Conservation (phyloP, 2,113 vertebrate species). For the Alligator sinensis region DNA sequence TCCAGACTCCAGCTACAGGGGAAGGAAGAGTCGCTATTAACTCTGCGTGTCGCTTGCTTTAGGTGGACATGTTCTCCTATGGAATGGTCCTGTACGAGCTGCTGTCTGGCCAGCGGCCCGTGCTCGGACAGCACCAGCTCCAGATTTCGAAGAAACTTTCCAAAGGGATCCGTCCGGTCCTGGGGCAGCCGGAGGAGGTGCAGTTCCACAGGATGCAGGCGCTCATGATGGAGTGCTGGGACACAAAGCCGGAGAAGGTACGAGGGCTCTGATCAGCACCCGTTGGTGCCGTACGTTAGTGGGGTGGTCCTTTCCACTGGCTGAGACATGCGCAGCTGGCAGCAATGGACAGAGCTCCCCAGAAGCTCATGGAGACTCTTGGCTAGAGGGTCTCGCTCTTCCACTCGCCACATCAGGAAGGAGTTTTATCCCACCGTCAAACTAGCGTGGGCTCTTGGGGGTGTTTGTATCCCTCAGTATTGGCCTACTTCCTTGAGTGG, state of each 20-base stretch:
- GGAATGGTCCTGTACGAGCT: conserved; percentile 97
- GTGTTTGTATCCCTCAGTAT: not conserved
- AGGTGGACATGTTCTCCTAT: conserved; percentile 99
- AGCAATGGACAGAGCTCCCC: not conserved
- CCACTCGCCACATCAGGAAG: not conserved
- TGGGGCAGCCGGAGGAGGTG: conserved; percentile 90
- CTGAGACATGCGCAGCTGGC: not conserved
- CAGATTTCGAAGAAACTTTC: conserved; percentile 95
- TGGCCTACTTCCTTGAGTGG: too few species aligned
- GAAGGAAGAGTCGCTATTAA: not conserved
- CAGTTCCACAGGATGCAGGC: conserved; percentile 90
- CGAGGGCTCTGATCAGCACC: fast-evolving
- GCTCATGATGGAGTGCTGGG: conserved; percentile 94
- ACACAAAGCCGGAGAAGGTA: conserved; percentile 97
- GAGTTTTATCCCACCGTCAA: too few species aligned
- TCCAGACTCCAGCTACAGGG: not conserved
- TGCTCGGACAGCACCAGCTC: conserved; percentile 91
- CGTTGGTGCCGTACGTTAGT: not conserved
- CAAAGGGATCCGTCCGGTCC: conserved; percentile 89
- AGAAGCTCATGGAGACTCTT: not conserved
- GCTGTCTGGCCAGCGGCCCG: conserved; percentile 89
- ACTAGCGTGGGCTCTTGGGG: not conserved
- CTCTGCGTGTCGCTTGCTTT: not conserved
- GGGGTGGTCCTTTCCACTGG: not conserved
- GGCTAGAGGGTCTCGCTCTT: not conserved